Evolutionary conservation across 2,888 invertebrate species (phyloP).

Genomic region (Caenorhabditis angaria): DNA sequence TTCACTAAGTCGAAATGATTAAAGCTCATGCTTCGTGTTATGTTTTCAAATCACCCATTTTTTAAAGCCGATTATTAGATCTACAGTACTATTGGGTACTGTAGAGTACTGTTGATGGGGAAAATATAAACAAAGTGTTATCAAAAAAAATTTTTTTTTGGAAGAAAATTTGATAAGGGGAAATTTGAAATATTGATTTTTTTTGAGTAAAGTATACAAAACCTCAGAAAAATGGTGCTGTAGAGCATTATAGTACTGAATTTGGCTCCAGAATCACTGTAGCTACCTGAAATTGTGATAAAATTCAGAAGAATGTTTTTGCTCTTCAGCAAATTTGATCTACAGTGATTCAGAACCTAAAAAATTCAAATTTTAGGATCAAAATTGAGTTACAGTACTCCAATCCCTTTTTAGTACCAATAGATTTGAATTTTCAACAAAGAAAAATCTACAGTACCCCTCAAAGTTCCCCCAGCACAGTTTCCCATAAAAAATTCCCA

Average conservation of each 20-base stretch:
- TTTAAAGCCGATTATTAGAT: too few relatives aligned
- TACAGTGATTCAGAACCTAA: not conserved
- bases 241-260: not conserved
- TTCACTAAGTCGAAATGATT: constrained; percentile 16
- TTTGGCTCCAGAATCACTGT: not conserved
- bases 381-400: not conserved
- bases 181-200: not conserved
- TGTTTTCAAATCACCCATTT: constrained; percentile 3
- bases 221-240: not conserved
- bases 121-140: not conserved
- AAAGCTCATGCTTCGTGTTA: constrained; percentile 47
- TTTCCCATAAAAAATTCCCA: too few relatives aligned
- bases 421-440: not conserved
- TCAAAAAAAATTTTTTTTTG: not conserved
- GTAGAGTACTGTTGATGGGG: too few relatives aligned
- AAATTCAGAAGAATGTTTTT: not conserved
- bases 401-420: not conserved
- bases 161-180: not conserved
- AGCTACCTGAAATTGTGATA: not conserved
- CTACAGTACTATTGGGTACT: too few relatives aligned
- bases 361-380: not conserved
- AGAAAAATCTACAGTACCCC: not conserved
- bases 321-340: not conserved
- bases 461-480: too few relatives aligned
- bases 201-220: not conserved